Evolutionary conservation across 2,113 vertebrate species (phyloP).

Genomic region (Leucopsar rothschildi): DNA sequence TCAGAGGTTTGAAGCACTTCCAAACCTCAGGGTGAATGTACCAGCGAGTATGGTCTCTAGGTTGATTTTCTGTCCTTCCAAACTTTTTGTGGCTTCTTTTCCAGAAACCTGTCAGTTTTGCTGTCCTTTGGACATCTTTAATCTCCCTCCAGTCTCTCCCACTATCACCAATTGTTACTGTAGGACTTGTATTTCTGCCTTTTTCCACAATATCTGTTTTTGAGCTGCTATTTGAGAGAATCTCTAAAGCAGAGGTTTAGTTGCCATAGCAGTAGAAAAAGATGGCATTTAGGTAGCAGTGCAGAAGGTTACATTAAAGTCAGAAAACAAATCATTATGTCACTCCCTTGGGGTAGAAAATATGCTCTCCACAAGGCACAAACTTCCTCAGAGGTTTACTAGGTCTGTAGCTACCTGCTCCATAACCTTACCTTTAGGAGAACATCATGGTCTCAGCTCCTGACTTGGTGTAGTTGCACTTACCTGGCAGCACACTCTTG

Average conservation of each 20-base stretch:
- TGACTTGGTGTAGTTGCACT: neutral
- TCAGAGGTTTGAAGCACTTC: neutral
- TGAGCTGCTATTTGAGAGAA: neutral
- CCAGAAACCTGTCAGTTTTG: neutral
- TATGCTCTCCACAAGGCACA: rapidly evolving
- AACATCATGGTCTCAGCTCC: neutral
- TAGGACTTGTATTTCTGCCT: neutral
- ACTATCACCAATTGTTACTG: neutral
- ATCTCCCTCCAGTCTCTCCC: neutral
- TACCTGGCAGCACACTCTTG: neutral
- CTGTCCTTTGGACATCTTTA: neutral
- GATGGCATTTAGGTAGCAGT: neutral
- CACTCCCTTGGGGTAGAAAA: neutral
- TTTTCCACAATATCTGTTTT: neutral
- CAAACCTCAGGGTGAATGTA: rapidly evolving
- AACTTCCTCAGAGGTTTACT: neutral
- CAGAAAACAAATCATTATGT: neutral
- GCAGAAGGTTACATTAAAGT: neutral
- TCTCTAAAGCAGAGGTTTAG: neutral
- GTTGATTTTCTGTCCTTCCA: neutral
- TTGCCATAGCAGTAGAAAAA: neutral
- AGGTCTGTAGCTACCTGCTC: neutral
- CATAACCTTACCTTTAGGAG: neutral
- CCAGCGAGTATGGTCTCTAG: neutral
- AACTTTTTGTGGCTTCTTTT: neutral